phyloP scores from a whole-genome alignment of 1,140 invertebrate species.

The Mya arenaria region DNA sequence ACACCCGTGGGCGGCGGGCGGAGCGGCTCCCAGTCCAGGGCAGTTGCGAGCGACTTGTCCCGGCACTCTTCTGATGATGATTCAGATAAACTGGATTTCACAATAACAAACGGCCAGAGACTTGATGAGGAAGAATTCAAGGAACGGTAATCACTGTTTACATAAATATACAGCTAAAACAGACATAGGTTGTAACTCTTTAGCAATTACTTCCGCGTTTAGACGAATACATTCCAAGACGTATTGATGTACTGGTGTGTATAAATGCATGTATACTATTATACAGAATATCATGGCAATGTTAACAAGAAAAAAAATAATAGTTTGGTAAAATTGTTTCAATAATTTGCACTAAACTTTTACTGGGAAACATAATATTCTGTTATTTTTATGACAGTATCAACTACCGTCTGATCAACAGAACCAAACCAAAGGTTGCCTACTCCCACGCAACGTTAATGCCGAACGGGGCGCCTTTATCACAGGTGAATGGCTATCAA shows the following conservation, averaged over 20 bases:
- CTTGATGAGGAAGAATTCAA: constrained; percentile 40
- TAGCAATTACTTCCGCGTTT: too few relatives aligned
- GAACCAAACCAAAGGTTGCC: constrained; percentile 28
- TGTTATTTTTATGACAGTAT: constrained; percentile 23
- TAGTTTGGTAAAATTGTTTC: too few relatives aligned
- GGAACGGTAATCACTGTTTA: constrained; percentile 38
- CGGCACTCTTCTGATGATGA: neutral
- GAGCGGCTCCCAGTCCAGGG: neutral
- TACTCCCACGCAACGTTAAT: constrained; percentile 14
- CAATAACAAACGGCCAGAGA: constrained; percentile 23
- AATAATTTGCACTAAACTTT: too few relatives aligned
- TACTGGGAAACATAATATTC: too few relatives aligned
- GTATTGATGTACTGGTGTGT: too few relatives aligned
- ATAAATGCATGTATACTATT: too few relatives aligned
- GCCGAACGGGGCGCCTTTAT: constrained; percentile 37
- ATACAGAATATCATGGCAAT: too few relatives aligned
- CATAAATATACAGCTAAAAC: too few relatives aligned
- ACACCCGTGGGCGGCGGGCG: neutral
- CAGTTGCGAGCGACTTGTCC: neutral
- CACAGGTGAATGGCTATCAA: constrained; percentile 33
- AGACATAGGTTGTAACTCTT: too few relatives aligned
- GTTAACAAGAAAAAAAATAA: too few relatives aligned
- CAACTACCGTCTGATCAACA: constrained; percentile 40
- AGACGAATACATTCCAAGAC: too few relatives aligned
- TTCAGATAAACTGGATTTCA: constrained; percentile 17